Evolutionary conservation across 1,140 invertebrate species (phyloP), one percentile per base, ranked within the genome.

Genomic region (Bombus sibiricus): DNA sequence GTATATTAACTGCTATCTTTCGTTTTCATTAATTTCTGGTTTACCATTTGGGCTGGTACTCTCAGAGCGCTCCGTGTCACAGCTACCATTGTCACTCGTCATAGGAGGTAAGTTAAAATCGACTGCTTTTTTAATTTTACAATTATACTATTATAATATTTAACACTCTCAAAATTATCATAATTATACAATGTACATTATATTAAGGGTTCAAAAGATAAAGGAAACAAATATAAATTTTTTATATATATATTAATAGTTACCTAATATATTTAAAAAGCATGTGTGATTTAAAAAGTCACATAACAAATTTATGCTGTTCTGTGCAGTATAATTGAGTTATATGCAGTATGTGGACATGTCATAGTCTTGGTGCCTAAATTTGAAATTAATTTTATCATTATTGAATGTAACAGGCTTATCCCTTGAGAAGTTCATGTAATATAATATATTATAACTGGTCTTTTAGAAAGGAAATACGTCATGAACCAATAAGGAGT

Each of bases 11-110:
- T 91, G 91, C 91, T 94, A 90, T 94, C 92, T 95, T 95, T 95
- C 93, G 88, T 95, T 95, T 95, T 94, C 94, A 94, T 95, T 95
- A 94, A 95, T 95, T 95, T 95, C 94, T 95, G 94, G 94, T 95
- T 94, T 93, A 92, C 93, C 92, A 83, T 94, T 93, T 92, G 93
- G 94, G 90, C 93, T 91, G 91, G 91, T 92, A 92, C 93, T 89
- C 76, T 83, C 91, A 92, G 91, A 92, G 86, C 87, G 83, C 83
- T 82, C 86, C 78, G 73, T 89, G 78, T 90, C 85, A 85, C 73
- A 89, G 39, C 88, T 77, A 68, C 90, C 83, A 18, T 76, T 85
- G 75, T 89, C 80, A 76, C 68, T 85, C 84, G 76, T 68, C 87
- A 78, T 66, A 76, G 73, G 93, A 94, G 94, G 94, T 94, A 94